Conservation (phyloP, 2,888 invertebrate genomes). For the Conchocele bisecta region DNA sequence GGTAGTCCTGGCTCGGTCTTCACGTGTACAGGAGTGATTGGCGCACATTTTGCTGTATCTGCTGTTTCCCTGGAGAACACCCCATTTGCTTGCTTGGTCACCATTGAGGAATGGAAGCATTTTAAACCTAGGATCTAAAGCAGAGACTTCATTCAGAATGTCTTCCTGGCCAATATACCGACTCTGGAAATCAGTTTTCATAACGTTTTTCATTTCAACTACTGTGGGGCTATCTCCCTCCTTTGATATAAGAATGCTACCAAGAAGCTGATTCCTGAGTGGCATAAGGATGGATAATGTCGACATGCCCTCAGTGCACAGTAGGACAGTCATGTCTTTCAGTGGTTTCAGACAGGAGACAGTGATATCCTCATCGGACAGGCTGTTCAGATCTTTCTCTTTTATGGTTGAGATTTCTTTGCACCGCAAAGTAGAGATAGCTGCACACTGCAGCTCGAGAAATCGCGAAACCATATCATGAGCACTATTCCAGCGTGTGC, state of each 20-base stretch:
- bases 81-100: background rate
- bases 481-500: conserved; percentile 32
- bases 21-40: no score
- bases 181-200: background rate
- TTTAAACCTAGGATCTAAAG: background rate
- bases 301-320: conserved; percentile 20
- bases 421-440: background rate
- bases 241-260: background rate
- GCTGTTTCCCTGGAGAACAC: background rate
- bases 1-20: background rate
- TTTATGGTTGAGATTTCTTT: background rate
- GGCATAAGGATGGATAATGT: conserved; percentile 29
- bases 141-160: background rate
- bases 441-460: conserved; percentile 5
- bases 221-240: background rate
- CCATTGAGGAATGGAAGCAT: background rate
- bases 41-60: background rate
- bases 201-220: no score
- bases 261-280: background rate
- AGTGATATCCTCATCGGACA: background rate
- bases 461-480: conserved; percentile 31
- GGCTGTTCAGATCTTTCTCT: background rate
- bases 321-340: conserved; percentile 10
- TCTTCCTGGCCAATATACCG: background rate
- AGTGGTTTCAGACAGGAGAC: conserved; percentile 21